Evolutionary conservation across 2,113 vertebrate species (phyloP).

Genomic region (Tenrec ecaudatus): DNA sequence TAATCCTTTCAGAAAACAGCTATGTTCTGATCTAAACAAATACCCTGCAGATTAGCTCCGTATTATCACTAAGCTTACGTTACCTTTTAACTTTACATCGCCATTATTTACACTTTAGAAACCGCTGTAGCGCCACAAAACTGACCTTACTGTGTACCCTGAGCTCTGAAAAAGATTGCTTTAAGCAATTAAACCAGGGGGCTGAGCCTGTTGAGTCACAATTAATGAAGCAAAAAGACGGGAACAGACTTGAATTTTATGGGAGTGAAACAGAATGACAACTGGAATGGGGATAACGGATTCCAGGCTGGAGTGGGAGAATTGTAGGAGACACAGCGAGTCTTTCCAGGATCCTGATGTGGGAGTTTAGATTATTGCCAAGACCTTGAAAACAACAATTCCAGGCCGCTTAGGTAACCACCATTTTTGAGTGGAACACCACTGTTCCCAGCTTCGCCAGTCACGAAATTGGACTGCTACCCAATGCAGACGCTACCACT

Average conservation of each 20-base stretch:
- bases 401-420: not conserved
- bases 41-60: not conserved
- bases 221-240: not conserved
- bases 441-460: no score
- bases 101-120: conserved; percentile 13
- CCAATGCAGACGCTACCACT: not conserved
- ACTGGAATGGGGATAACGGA: not conserved
- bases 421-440: not conserved
- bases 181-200: not conserved
- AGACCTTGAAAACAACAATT: not conserved
- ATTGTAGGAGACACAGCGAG: not conserved
- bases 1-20: conserved; percentile 44
- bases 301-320: not conserved
- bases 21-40: not conserved
- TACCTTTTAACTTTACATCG: conserved; percentile 23
- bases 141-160: not conserved
- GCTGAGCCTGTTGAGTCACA: not conserved
- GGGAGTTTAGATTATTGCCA: not conserved
- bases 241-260: not conserved
- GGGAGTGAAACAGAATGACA: not conserved
- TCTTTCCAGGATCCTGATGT: no score
- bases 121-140: not conserved
- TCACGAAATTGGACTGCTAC: not conserved
- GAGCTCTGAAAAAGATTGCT: not conserved
- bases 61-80: not conserved